Evolutionary conservation across 2,888 invertebrate species (phyloP).

Genomic region (Limnephilus marmoratus): DNA sequence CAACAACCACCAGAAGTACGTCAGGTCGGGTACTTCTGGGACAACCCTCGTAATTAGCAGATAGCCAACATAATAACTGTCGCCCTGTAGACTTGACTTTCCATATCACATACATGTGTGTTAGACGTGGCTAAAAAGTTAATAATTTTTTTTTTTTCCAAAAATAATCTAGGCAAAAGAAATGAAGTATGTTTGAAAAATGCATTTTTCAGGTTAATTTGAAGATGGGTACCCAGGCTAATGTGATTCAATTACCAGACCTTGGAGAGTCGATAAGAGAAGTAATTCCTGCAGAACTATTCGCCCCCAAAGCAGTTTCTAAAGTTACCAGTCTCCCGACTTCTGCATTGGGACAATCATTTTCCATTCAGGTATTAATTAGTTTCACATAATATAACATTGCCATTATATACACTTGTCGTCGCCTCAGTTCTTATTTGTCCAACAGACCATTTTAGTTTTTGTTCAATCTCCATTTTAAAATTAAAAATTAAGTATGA

Average conservation of each 20-base stretch:
- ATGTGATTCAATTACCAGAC: neutral
- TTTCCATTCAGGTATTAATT: neutral
- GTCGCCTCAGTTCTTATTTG: too few relatives aligned
- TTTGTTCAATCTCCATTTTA: too few relatives aligned
- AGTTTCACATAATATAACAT: neutral
- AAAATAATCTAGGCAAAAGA: too few relatives aligned
- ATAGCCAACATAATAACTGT: neutral
- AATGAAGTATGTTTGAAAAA: neutral
- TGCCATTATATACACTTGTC: neutral
- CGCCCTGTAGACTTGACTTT: too few relatives aligned
- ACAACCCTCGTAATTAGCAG: too few relatives aligned
- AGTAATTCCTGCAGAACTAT: conserved; percentile 13
- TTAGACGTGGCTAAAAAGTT: neutral
- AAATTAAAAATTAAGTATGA: too few relatives aligned
- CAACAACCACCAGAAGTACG: too few relatives aligned
- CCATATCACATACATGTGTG: too few relatives aligned
- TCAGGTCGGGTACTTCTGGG: too few relatives aligned
- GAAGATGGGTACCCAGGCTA: neutral
- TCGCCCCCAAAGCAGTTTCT: neutral
- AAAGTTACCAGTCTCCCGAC: neutral
- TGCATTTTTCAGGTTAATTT: neutral
- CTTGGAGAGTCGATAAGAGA: neutral
- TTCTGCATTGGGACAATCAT: neutral
- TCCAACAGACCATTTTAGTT: too few relatives aligned
- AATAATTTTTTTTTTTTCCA: neutral